Evolutionary conservation across 1,140 invertebrate genomes (phyloP).

Genomic region (Eumaeus atala): DNA sequence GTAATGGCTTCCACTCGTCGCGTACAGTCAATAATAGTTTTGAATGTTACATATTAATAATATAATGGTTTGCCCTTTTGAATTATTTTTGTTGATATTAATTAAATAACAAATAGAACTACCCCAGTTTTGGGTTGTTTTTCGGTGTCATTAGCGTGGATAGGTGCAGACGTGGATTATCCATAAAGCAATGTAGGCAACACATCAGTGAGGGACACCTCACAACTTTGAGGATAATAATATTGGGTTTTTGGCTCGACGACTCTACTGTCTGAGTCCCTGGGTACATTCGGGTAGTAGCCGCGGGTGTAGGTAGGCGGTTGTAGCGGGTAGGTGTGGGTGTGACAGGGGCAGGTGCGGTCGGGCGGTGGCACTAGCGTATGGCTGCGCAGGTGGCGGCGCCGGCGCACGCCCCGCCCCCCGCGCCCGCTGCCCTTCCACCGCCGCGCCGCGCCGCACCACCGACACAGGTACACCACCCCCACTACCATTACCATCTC

Average conservation of each 20-base stretch:
- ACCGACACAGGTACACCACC: constrained; percentile 20
- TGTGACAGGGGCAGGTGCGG: constrained; percentile 24
- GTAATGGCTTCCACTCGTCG: not conserved
- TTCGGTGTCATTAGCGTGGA: too few relatives aligned
- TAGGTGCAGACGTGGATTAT: too few relatives aligned
- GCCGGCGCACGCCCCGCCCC: constrained; percentile 39
- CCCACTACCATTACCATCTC: constrained; percentile 7
- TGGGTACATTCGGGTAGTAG: constrained; percentile 7
- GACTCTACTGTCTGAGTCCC: too few relatives aligned
- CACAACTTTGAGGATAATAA: too few relatives aligned
- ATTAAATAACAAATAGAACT: too few relatives aligned
- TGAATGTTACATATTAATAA: not conserved
- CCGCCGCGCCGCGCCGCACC: constrained; percentile 54
- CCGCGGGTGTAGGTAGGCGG: not conserved
- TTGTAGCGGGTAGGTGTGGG: constrained; percentile 18
- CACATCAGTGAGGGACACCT: too few relatives aligned
- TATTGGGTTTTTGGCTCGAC: too few relatives aligned
- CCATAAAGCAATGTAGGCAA: too few relatives aligned
- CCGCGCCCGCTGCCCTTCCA: constrained; percentile 66
- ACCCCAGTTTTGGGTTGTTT: too few relatives aligned
- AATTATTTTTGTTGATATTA: not conserved
- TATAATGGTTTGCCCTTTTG: not conserved
- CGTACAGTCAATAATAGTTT: not conserved
- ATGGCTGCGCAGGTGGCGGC: constrained; percentile 52
- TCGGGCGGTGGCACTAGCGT: constrained; percentile 33